Percentiles rank a stretch among this genome's conserved stretches.
Evolutionary conservation across 2,888 invertebrate genomes (phyloP).

Genomic region (Hybos culiciformis): DNA sequence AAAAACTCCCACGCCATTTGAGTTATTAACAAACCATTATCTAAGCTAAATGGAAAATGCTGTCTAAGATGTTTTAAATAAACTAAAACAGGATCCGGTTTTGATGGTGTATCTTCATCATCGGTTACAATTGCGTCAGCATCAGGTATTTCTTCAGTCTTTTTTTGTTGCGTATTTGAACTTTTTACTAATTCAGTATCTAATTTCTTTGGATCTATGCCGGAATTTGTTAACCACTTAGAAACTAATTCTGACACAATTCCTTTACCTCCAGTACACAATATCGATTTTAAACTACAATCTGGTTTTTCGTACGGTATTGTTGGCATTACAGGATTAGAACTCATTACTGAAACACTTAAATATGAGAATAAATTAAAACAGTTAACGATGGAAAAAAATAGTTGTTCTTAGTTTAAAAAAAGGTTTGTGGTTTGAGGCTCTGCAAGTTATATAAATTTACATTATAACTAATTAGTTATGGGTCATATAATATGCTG

Average conservation of each 20-base stretch:
- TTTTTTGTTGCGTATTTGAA: too few species aligned
- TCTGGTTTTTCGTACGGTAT: constrained; percentile 42
- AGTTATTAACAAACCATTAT: constrained; percentile 61
- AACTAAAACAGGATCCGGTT: constrained; percentile 42
- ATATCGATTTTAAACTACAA: constrained; percentile 51
- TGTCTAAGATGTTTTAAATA: constrained; percentile 50
- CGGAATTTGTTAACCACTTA: constrained; percentile 67
- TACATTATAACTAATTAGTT: too few species aligned
- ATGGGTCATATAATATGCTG: neutral
- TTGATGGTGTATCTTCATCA: constrained; percentile 1
- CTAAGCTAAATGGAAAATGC: constrained; percentile 78
- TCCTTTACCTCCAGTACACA: constrained; percentile 55
- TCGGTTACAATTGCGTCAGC: constrained; percentile 11
- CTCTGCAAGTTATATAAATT: too few species aligned
- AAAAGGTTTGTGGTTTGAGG: neutral
- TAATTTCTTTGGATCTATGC: constrained; percentile 50
- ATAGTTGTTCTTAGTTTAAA: neutral
- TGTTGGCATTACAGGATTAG: constrained; percentile 37
- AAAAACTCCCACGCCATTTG: constrained; percentile 90
- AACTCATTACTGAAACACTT: constrained; percentile 23
- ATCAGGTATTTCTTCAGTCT: constrained; percentile 1
- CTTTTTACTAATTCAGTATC: constrained; percentile 20
- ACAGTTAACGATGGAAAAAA: neutral
- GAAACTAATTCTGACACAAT: constrained; percentile 82
- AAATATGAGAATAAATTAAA: too few species aligned